Base-by-base conservation (phyloP, 2,888 invertebrate species). In the Automeris io region DNA sequence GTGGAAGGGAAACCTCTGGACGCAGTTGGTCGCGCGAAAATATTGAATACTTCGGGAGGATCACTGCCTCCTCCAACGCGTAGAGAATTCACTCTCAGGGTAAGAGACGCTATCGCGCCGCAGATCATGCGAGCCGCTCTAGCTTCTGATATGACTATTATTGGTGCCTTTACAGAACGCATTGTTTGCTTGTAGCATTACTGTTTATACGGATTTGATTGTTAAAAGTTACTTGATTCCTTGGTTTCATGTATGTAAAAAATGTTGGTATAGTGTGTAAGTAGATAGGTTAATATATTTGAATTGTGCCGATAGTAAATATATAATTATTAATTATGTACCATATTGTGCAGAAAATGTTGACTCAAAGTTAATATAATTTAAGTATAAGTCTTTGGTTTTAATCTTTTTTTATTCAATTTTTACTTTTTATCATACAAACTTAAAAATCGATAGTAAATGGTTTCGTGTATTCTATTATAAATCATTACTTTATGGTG, bases 111-210 rank as follows among this genome's bases (percentile, higher is more conserved):
- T 12, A 70, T 69, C 7, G 74, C 68, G 4, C 79, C 80, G 29
- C 85, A 85, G 47, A 60, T 77, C 22, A 66, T 86, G 75, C 75
- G 86, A 26, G 83, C 82, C 13, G 77, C 80, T 9, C 71, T 85
- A 18, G 64, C 74, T 26, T 54, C 58, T 21, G 85, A 86, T 54
- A 76, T 86, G 72, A 73, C 64, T 31, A 61, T 86, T 42, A 54
- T 83, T 9, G 83, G 83, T 19, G 85, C 82, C 29, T 83, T 86
- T 48, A 85, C 83, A 7, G 85, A 86, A 54, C 75, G 73, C 31
- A 70, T 74, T 33, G 83, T 81, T 35, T 80, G 82, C 46, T 70
- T 82, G 73, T 85, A 82, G 71, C 71, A 48, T 33, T 33, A 39
- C 34, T 13, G n/a, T n/a, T n/a, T n/a, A n/a, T n/a, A n/a, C n/a